A percentile compares a stretch with the other conserved stretches of the same genome.
These are phyloP conservation scores for Toxotes jaculatrix DNA, from an alignment of 2,113 vertebrate genomes.

Conservation along the genomic window DNA sequence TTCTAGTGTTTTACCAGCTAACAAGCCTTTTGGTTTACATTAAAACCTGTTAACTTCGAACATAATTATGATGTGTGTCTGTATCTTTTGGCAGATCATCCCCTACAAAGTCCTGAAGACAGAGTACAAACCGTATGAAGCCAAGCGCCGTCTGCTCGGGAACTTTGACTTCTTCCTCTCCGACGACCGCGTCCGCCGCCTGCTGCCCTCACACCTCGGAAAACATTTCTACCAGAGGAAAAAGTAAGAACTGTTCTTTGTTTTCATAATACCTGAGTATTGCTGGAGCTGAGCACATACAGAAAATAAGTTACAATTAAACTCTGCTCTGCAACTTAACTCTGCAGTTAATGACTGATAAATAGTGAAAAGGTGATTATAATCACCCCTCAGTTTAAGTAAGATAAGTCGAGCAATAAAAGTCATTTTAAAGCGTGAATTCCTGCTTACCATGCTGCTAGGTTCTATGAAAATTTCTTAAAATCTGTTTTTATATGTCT, in stretches of 20 bases:
- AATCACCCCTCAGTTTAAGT: no score
- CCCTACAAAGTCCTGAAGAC: constrained; percentile 87
- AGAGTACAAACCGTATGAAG: constrained; percentile 91
- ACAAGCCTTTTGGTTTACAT: not conserved
- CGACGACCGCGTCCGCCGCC: constrained; percentile 87
- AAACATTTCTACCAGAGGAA: constrained; percentile 91
- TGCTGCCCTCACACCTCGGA: constrained; percentile 89
- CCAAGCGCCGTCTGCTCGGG: constrained; percentile 87
- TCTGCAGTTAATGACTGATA: no score
- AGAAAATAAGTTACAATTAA: no score
- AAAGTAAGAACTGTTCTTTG: constrained; percentile 80
- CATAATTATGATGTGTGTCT: not conserved
- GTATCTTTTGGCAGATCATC: constrained; percentile 84
- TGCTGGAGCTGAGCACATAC: not conserved
- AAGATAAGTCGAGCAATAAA: no score
- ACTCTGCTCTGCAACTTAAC: no score
- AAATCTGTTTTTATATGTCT: not conserved
- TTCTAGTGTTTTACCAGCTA: not conserved
- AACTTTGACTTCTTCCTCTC: constrained; percentile 90
- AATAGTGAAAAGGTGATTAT: no score
- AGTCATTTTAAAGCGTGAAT: no score
- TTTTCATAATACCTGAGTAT: not conserved
- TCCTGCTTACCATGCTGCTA: no score
- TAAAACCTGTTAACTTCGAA: not conserved
- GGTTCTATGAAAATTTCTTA: not conserved